Evolutionary conservation across 2,888 invertebrate species (phyloP).

Genomic region (Nasonovia ribisnigri): DNA sequence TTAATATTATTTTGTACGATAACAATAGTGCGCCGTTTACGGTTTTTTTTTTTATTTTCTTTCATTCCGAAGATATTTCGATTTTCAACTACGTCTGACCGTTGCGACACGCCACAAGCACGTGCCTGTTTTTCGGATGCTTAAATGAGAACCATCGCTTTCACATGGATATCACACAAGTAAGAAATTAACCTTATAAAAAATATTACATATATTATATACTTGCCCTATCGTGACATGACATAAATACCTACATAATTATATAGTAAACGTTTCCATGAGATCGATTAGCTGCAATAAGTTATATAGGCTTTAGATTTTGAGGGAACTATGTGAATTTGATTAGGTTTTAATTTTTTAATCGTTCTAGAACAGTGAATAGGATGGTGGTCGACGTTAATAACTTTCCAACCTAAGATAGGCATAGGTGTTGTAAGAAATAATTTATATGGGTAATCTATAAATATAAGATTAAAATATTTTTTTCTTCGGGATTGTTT

Average conservation of each 20-base stretch:
- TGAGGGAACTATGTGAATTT: background rate
- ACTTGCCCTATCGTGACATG: background rate
- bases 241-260: background rate
- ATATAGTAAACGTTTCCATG: background rate
- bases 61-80: background rate
- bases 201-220: background rate
- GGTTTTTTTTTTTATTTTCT: background rate
- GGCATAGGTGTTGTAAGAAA: background rate
- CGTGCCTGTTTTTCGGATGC: constrained; percentile 8
- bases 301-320: background rate
- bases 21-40: background rate
- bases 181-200: background rate
- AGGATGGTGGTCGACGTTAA: background rate
- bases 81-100: background rate
- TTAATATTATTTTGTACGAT: background rate
- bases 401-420: background rate
- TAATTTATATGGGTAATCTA: background rate
- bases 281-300: background rate
- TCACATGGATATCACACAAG: constrained; percentile 46
- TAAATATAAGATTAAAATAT: background rate
- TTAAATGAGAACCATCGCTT: constrained; percentile 52
- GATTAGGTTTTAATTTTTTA: background rate
- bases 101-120: background rate
- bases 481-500: background rate
- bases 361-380: background rate